A percentile compares a stretch with the other conserved stretches of the same genome.
phyloP scores from a whole-genome alignment of 2,888 invertebrate species.

The Scrobipalpa costella region DNA sequence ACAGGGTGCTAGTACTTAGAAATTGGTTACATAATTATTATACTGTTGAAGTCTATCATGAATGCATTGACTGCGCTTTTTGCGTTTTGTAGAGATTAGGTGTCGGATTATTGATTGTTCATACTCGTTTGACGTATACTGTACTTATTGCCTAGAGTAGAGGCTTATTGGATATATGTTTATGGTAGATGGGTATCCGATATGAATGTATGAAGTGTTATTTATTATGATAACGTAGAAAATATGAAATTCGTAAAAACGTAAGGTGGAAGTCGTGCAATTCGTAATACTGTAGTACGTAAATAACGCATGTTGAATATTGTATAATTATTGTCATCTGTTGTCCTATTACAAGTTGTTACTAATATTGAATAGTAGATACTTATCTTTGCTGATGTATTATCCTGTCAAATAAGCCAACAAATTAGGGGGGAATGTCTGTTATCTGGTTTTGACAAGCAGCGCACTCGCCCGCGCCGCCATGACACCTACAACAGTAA shows the following conservation, averaged over 20 bases:
- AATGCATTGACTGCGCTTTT: conserved; percentile 52
- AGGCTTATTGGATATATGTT: conserved; percentile 19
- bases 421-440: conserved; percentile 50
- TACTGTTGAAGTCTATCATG: conserved; percentile 45
- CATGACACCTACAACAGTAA: conserved; percentile 9
- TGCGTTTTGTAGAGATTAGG: conserved; percentile 13
- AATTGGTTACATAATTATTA: conserved; percentile 46
- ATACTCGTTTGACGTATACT: conserved; percentile 15
- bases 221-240: conserved; percentile 8
- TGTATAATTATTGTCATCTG: conserved; percentile 41
- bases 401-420: conserved; percentile 66
- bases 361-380: conserved; percentile 55
- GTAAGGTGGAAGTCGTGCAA: conserved; percentile 45
- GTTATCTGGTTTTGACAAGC: conserved; percentile 55
- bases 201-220: conserved; percentile 18
- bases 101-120: conserved; percentile 27
- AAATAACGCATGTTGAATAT: conserved; percentile 47
- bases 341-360: conserved; percentile 49
- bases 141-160: conserved; percentile 23
- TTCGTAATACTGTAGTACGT: conserved; percentile 38
- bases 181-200: conserved; percentile 15
- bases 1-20: conserved; percentile 73
- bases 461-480: background rate
- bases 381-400: conserved; percentile 63
- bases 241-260: background rate